Evolutionary conservation across 2,888 invertebrate genomes (phyloP).

Genomic region (Drosophila kambysellisi): DNA sequence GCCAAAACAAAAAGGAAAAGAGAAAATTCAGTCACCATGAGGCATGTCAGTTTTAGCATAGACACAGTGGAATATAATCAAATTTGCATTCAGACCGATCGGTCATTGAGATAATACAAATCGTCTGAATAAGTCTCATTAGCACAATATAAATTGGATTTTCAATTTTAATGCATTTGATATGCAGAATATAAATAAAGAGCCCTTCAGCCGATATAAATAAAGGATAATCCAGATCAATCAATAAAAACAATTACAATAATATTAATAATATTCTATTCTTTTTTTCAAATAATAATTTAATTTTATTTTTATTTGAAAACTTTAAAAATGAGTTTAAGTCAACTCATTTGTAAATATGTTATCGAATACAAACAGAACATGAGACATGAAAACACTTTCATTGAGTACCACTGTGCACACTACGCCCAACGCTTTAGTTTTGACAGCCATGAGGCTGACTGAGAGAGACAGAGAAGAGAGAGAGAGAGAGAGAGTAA

Average conservation of each 20-base stretch:
- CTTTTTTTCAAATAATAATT: no score
- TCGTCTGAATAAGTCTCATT: neutral
- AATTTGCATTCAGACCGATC: conserved; percentile 1
- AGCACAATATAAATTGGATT: neutral
- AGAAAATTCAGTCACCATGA: conserved; percentile 45
- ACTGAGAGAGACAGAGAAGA: neutral
- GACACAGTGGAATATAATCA: conserved; percentile 43
- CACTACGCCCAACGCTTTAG: conserved; percentile 7
- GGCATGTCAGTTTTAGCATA: conserved; percentile 38
- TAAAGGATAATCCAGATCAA: neutral
- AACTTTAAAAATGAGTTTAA: neutral
- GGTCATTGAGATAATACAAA: neutral
- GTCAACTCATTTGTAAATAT: neutral
- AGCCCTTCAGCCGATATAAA: neutral
- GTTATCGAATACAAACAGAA: neutral
- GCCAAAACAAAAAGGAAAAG: conserved; percentile 51
- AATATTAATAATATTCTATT: neutral
- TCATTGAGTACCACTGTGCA: conserved; percentile 55
- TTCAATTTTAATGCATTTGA: conserved; percentile 3
- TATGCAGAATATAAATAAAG: neutral
- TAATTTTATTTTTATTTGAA: neutral
- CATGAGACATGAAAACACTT: conserved; percentile 5
- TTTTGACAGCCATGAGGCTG: conserved; percentile 24
- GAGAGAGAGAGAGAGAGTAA: neutral
- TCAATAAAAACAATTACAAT: neutral